Conservation (phyloP, 2,113 vertebrate genomes). For the Embiotoca jacksoni region DNA sequence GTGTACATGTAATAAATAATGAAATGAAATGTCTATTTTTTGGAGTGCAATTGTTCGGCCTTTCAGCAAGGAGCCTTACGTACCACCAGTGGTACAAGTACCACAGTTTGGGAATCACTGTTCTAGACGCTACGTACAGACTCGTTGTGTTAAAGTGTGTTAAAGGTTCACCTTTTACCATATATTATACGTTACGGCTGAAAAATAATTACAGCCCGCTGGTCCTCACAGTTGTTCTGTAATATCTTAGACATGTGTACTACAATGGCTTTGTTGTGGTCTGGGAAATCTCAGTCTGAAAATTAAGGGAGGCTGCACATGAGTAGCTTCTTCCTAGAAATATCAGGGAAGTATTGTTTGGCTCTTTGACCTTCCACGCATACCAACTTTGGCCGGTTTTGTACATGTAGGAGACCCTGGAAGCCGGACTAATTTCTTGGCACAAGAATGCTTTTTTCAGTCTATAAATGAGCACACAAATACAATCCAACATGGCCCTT, state of each 20-base stretch:
- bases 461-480: background rate
- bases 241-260: too few relatives aligned
- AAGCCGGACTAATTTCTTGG: constrained; percentile 20
- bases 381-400: background rate
- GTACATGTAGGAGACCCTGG: background rate
- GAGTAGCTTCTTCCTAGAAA: constrained; percentile 34
- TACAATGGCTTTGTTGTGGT: background rate
- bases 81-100: too few relatives aligned
- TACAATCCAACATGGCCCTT: background rate
- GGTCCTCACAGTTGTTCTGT: too few relatives aligned
- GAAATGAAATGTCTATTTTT: too few relatives aligned
- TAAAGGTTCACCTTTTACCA: too few relatives aligned
- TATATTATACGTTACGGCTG: too few relatives aligned
- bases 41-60: too few relatives aligned
- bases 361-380: background rate
- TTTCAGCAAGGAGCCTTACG: too few relatives aligned
- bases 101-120: too few relatives aligned
- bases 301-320: background rate
- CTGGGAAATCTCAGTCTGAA: constrained; percentile 20
- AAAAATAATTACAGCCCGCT: too few relatives aligned
- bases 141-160: too few relatives aligned
- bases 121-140: background rate
- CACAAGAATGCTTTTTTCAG: background rate
- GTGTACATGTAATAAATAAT: too few relatives aligned
- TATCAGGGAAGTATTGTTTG: background rate